Evolutionary conservation across 1,140 invertebrate genomes (phyloP).

Genomic region (Drosophila elegans): DNA sequence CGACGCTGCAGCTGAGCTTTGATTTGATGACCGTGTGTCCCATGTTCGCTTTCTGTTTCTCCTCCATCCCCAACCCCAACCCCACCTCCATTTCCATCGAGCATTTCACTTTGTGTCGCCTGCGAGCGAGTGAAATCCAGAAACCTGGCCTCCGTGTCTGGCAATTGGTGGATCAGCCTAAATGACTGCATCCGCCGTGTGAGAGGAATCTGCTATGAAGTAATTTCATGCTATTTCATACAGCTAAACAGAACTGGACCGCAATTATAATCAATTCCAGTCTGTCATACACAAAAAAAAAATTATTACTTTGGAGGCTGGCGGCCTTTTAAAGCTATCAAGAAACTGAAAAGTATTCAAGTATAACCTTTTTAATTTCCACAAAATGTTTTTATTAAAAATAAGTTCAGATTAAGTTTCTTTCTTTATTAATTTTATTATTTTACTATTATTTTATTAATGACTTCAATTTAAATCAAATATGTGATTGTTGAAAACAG

Average conservation of each 20-base stretch:
- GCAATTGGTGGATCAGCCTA: constrained; percentile 45
- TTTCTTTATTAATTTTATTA: too few relatives aligned
- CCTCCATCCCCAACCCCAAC: constrained; percentile 17
- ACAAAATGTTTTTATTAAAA: too few relatives aligned
- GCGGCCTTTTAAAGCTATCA: too few relatives aligned
- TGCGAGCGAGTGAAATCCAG: constrained; percentile 48
- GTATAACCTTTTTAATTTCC: too few relatives aligned
- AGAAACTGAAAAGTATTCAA: too few relatives aligned
- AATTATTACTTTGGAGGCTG: too few relatives aligned
- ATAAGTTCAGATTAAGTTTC: too few relatives aligned
- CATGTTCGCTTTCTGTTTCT: constrained; percentile 49
- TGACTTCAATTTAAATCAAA: too few relatives aligned
- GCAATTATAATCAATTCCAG: constrained; percentile 73
- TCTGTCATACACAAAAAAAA: neutral
- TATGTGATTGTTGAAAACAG: too few relatives aligned
- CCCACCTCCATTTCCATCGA: constrained; percentile 24
- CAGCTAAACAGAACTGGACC: constrained; percentile 25
- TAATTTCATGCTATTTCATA: constrained; percentile 67
- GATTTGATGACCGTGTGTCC: constrained; percentile 57
- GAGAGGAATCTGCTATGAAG: constrained; percentile 64
- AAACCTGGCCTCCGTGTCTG: constrained; percentile 6
- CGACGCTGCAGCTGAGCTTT: constrained; percentile 50
- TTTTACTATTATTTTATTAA: too few relatives aligned
- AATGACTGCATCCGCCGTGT: constrained; percentile 74
- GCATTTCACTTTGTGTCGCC: constrained; percentile 72